Base-by-base conservation (phyloP, 2,113 vertebrate species). In the Melanostigma gelatinosum region DNA sequence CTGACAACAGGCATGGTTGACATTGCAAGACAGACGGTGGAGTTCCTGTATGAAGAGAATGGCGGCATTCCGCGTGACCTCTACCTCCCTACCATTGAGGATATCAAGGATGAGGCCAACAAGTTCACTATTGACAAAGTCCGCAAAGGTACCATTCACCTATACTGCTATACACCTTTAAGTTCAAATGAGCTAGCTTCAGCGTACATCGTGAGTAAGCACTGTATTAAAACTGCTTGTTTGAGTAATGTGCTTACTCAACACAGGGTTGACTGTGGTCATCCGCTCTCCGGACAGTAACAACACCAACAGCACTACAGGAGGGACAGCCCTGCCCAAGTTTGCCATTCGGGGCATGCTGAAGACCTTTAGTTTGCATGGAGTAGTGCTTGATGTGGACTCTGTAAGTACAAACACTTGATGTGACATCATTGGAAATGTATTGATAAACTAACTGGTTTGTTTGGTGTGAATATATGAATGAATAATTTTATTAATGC, bases 61-160 rank as follows among this genome's bases (percentile, higher is more conserved):
- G 98, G 98, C 8, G 98, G 98, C 24, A 99, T 99, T 89, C 98
- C 98, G 1, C 95, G 97, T 80, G 98, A 99, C 91, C 96, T 99
- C 8, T 99, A 99, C 86, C 97, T 99, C 65, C 98, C 98, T 34
- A 99, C 98, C 60, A 99, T 99, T 0, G 98, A 99, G 88, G 98
- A 99, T 48, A 99, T 99, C 84, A 99, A 98, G 91, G 98, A 99
- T 0, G 98, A 99, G 89, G 98, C 98, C 58, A 99, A 98, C 94
- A 99, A 99, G 92, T 99, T 99, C 93, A 99, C 98, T 2, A 96
- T 97, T 16, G 98, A 99, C 92, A 99, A 99, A 98, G 98, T 99
- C 83, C 97, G 98, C 83, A 99, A 99, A 99, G 98, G 98, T 99
- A 93, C 57, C 1, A 3, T 44, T 36, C 44, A 52, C 46, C 22